Percentiles rank a stretch among this genome's conserved stretches.
These are phyloP conservation scores for Ia io DNA, from an alignment of 2,113 vertebrate genomes.

Conservation along the genomic window DNA sequence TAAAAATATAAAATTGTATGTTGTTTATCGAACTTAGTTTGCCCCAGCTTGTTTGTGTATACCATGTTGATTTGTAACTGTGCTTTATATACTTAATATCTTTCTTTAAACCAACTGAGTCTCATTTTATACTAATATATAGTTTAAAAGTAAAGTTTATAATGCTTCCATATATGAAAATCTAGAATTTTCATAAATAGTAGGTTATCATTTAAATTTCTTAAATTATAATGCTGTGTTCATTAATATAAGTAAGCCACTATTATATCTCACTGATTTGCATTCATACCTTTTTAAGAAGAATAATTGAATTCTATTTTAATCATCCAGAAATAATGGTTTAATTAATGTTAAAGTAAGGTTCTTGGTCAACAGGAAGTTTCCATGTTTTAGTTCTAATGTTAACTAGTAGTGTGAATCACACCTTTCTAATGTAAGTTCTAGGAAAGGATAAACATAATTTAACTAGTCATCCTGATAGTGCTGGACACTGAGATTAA, in stretches of 20 bases:
- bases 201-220: background rate
- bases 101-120: background rate
- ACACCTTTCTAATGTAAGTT: background rate
- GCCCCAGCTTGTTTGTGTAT: background rate
- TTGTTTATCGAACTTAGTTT: background rate
- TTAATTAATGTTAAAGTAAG: background rate
- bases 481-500: background rate
- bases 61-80: background rate
- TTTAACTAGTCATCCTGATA: background rate
- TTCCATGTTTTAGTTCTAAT: background rate
- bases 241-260: background rate
- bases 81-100: background rate
- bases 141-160: background rate
- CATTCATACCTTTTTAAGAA: background rate
- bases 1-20: background rate
- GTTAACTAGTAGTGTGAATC: background rate
- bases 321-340: background rate
- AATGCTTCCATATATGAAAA: background rate
- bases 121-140: background rate
- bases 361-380: background rate
- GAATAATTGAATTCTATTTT: background rate
- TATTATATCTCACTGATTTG: background rate
- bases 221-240: background rate
- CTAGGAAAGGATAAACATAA: background rate
- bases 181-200: background rate